phyloP scores from a whole-genome alignment of 2,113 vertebrate genomes.

The Camelus dromedarius region DNA sequence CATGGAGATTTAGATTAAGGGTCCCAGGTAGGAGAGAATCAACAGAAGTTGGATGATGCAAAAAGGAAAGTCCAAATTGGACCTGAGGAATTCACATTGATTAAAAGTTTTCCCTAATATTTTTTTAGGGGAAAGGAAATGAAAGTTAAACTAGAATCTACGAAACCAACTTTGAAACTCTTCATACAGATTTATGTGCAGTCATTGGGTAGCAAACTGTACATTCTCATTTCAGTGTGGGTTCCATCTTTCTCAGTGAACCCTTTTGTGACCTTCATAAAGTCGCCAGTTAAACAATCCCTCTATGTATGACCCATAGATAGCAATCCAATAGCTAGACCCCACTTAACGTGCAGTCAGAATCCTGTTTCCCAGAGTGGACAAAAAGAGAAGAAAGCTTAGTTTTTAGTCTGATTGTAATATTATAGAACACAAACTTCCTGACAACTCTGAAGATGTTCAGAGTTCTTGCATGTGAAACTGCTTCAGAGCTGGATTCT shows the following conservation, averaged over 20 bases:
- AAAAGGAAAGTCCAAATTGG: not conserved
- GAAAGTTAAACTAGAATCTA: slow-evolving; percentile 39
- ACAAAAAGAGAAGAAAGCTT: not conserved
- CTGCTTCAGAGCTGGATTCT: slow-evolving; percentile 54
- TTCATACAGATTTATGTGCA: not conserved
- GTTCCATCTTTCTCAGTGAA: slow-evolving; percentile 27
- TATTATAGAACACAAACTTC: not conserved
- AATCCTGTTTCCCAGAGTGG: slow-evolving; percentile 43
- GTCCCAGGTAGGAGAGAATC: not conserved
- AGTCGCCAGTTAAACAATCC: slow-evolving; percentile 5
- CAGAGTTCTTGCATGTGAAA: slow-evolving; percentile 44
- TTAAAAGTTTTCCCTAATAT: slow-evolving; percentile 7
- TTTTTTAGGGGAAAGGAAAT: slow-evolving; percentile 28
- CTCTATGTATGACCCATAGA: slow-evolving; percentile 7
- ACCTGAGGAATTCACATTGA: not conserved
- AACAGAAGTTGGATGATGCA: not conserved
- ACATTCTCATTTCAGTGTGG: slow-evolving; percentile 26
- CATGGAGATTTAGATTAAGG: slow-evolving; percentile 32
- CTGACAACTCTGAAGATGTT: not conserved
- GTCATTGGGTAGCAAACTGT: not conserved
- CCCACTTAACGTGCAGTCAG: not conserved
- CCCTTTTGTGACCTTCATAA: slow-evolving; percentile 46
- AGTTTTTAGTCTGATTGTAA: slow-evolving; percentile 1
- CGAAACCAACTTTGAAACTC: not conserved
- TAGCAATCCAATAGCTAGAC: not conserved